Conservation (phyloP, 2,113 vertebrate genomes). For the Corythaixoides concolor region DNA sequence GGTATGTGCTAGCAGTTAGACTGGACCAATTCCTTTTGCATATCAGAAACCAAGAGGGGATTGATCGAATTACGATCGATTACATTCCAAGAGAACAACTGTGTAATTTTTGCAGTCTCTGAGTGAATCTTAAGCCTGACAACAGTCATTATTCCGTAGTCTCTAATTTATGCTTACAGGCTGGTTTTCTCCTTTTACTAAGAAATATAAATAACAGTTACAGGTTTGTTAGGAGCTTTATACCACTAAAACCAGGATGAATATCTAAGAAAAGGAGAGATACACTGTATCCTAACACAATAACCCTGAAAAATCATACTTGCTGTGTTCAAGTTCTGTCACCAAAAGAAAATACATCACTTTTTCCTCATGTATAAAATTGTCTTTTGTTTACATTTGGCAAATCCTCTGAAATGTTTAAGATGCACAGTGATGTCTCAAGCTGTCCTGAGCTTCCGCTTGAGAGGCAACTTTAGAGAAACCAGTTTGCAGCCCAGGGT, state of each 20-base stretch:
- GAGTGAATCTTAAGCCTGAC: neutral
- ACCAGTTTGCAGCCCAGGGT: neutral
- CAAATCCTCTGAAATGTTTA: neutral
- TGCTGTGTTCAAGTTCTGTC: neutral
- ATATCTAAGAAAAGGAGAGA: neutral
- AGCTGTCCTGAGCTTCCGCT: neutral
- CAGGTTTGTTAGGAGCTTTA: neutral
- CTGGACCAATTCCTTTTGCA: neutral
- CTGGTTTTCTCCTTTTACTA: neutral
- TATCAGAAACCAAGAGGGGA: neutral
- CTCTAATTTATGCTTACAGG: neutral
- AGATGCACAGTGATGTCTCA: neutral
- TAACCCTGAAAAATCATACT: neutral
- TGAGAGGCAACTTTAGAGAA: neutral
- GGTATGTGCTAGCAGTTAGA: neutral
- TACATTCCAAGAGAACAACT: neutral
- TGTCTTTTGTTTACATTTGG: neutral
- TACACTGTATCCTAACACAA: neutral
- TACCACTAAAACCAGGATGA: neutral
- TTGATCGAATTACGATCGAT: accelerated
- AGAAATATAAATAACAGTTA: neutral
- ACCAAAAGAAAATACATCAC: neutral
- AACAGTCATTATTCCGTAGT: neutral
- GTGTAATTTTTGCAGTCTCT: neutral
- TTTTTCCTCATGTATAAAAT: neutral